phyloP scores from a whole-genome alignment of 2,888 invertebrate species.

The Mechanitis messenoides region DNA sequence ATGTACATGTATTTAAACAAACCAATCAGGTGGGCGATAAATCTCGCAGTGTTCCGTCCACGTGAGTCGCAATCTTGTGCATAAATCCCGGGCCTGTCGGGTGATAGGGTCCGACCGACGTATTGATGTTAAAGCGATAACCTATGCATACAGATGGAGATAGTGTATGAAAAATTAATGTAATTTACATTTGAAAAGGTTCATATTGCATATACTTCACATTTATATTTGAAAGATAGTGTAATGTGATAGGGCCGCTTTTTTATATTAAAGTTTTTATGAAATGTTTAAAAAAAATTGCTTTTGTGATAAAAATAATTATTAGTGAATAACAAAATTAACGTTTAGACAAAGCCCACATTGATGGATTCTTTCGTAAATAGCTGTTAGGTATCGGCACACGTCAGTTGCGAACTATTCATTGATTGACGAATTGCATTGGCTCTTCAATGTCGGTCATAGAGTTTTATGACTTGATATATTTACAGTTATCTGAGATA shows the following conservation, averaged over 20 bases:
- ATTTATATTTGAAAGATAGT: too few species aligned
- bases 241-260: too few species aligned
- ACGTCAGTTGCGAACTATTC: background rate
- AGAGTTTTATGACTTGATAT: background rate
- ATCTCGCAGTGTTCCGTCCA: constrained; percentile 34
- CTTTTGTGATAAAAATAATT: too few species aligned
- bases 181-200: background rate
- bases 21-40: constrained; percentile 17
- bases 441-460: constrained; percentile 10
- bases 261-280: too few species aligned
- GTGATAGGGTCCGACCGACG: constrained; percentile 35
- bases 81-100: constrained; percentile 43
- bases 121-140: constrained; percentile 20
- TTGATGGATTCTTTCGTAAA: background rate
- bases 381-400: background rate
- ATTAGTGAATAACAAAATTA: too few species aligned
- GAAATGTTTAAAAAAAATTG: too few species aligned
- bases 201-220: background rate
- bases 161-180: constrained; percentile 6
- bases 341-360: background rate
- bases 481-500: too few species aligned
- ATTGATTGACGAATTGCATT: constrained; percentile 10
- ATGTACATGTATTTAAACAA: background rate
- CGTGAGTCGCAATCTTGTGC: constrained; percentile 34
- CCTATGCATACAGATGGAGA: constrained; percentile 2